Evolutionary conservation across 2,797 vertebrate genomes (phyloP), one percentile per base, ranked within the genome.

Genomic region (Falco concolor): DNA sequence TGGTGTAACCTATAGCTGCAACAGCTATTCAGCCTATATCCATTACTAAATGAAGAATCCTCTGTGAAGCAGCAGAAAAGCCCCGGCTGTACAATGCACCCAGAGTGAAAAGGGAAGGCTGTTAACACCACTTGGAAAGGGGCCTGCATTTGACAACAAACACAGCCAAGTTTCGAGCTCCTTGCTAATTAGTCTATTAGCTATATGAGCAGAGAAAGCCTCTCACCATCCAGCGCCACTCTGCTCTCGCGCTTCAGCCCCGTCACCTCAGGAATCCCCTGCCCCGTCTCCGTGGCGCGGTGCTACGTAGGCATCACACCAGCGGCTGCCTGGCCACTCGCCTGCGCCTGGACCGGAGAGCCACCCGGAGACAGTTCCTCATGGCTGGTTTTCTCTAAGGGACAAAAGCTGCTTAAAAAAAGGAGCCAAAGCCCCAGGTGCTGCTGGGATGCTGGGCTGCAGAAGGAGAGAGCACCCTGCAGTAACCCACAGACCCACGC

Each of bases 251-350:
- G 1, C 87, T 90, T 83, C 76, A 77, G 91, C 34, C 89, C 60
- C 0, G 8, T 97, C 94, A 88, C 95, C 91, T 96, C 95, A 82
- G 86, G 91, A 95, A 94, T 92, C 84, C 91, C 32, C 49, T 68
- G 84, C 53, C 80, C 74, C 53, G 10, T 89, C 88, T 93, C 95
- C 0, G 2, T 96, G 93, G 94, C 68, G 77, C 18, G 84, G 93
- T 95, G 74, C 94, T 94, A 96, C 95, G 94, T 94, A 95, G 93
- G 91, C 93, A 96, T 96, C 96, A 95, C 89, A 96, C 94, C 95
- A 96, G 94, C 0, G 21, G 64, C 89, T 61, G 56, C 60, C 93
- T 94, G 94, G 89, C 95, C 88, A 83, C 77, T 89, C 8, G 85
- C 93, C 93, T 57, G 81, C 0, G 50, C 49, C 91, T 64, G 45